These are phyloP conservation scores for Phallusia fumigata DNA, from an alignment of 23 tunicate genomes.

Conservation along the genomic window DNA sequence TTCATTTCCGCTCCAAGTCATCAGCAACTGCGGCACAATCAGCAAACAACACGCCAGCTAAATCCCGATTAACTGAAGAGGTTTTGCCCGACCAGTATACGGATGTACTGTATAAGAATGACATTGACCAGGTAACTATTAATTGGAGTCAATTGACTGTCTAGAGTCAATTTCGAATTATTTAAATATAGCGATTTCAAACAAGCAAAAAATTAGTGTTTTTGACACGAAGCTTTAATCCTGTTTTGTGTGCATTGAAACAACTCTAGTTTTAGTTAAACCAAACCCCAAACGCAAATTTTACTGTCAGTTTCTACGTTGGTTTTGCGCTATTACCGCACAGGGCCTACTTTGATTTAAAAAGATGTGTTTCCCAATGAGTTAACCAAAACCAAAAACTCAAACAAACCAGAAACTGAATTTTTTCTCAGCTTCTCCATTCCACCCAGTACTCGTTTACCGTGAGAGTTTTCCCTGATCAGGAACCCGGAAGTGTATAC, in stretches of 20 bases:
- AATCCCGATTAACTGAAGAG: constrained; percentile 70
- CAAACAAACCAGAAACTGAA: not conserved
- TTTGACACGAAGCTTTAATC: not conserved
- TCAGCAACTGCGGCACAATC: constrained; percentile 7
- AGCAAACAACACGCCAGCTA: constrained; percentile 28
- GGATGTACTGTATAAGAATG: constrained; percentile 77
- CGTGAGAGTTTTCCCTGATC: constrained; percentile 88
- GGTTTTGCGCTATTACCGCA: too few species aligned
- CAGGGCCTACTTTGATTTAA: too few species aligned
- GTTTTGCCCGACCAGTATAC: constrained; percentile 76
- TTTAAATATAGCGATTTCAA: too few species aligned
- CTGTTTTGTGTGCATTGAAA: too few species aligned
- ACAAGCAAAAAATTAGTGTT: not conserved
- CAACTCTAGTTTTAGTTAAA: too few species aligned
- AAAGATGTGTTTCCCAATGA: too few species aligned
- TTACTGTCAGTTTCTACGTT: too few species aligned
- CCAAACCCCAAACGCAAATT: too few species aligned
- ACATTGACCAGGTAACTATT: constrained; percentile 63
- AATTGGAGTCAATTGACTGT: not conserved
- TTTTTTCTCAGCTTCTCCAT: constrained; percentile 57
- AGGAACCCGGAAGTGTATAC: constrained; percentile 68
- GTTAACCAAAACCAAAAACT: too few species aligned
- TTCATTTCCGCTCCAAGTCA: constrained; percentile 55
- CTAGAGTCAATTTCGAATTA: too few species aligned
- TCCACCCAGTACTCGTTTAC: constrained; percentile 81